phyloP scores from a whole-genome alignment of 1,140 invertebrate species.

The Laupala kohalensis region DNA sequence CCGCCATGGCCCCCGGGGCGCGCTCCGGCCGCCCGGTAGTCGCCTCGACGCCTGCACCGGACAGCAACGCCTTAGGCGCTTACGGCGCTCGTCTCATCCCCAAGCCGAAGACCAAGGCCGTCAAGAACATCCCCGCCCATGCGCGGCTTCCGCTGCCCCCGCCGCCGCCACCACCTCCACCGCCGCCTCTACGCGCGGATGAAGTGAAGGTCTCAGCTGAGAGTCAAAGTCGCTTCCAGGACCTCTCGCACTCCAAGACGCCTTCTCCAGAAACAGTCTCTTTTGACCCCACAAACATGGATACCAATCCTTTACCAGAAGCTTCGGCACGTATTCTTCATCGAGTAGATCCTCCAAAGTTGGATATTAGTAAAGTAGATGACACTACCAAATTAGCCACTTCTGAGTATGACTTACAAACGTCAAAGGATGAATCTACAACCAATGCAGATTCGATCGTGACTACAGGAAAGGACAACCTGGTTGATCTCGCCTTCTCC shows the following conservation, averaged over 20 bases:
- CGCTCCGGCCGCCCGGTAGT: background rate
- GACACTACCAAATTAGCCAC: background rate
- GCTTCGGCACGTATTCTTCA: background rate
- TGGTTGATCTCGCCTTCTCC: background rate
- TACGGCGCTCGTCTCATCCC: background rate
- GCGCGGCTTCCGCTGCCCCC: background rate
- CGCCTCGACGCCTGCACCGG: background rate
- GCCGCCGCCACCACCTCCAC: too few relatives aligned
- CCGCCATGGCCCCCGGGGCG: background rate
- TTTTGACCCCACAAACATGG: background rate
- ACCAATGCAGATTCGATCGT: background rate
- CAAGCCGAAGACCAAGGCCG: background rate
- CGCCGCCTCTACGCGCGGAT: too few relatives aligned
- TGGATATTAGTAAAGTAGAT: background rate
- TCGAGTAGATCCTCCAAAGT: background rate
- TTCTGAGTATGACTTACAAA: background rate
- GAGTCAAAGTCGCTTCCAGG: too few relatives aligned
- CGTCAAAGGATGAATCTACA: background rate
- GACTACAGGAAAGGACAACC: background rate
- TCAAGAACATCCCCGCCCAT: background rate
- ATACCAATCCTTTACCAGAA: background rate
- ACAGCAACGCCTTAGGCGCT: background rate
- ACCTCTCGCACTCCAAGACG: too few relatives aligned
- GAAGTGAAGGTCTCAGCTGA: too few relatives aligned
- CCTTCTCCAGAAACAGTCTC: too few relatives aligned